Percentiles rank a stretch among this genome's conserved stretches.
Conservation (phyloP, 2,797 vertebrate genomes). For the Margarornis squamiger region DNA sequence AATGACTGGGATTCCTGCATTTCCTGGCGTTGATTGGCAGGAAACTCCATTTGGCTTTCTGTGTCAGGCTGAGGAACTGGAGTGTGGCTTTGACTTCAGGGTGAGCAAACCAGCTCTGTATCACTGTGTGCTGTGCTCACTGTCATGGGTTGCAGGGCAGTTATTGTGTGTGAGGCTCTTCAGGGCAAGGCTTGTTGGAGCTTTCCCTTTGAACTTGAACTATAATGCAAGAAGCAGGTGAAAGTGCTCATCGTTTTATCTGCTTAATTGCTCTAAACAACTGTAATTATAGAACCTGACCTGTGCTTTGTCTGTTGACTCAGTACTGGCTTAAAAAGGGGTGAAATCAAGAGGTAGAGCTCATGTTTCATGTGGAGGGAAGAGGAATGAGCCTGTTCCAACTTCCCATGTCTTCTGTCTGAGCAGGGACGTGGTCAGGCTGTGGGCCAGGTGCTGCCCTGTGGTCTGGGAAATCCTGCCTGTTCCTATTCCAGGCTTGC, state of each 20-base stretch:
- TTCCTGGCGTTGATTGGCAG: conserved; percentile 39
- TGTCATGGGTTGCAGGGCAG: background rate
- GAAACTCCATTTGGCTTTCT: background rate
- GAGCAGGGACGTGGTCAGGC: background rate
- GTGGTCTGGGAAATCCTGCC: background rate
- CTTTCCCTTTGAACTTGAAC: background rate
- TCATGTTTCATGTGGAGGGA: background rate
- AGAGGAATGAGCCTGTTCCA: background rate
- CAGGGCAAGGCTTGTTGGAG: no score
- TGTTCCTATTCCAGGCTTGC: background rate
- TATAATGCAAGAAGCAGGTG: background rate
- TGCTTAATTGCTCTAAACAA: background rate
- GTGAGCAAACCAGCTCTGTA: background rate
- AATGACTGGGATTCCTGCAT: background rate
- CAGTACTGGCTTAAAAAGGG: background rate
- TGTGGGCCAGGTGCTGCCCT: no score
- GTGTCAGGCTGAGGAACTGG: background rate
- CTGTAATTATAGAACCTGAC: background rate
- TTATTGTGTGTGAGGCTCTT: background rate
- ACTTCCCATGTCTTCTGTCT: background rate
- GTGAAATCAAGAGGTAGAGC: background rate
- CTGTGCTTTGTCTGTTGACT: background rate
- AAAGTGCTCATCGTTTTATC: background rate
- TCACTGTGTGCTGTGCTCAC: fast-evolving
- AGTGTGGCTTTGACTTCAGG: background rate